A percentile compares a stretch with the other conserved stretches of the same genome.
Evolutionary conservation across 2,888 invertebrate genomes (phyloP).

Genomic region (Amphipoea lucens): DNA sequence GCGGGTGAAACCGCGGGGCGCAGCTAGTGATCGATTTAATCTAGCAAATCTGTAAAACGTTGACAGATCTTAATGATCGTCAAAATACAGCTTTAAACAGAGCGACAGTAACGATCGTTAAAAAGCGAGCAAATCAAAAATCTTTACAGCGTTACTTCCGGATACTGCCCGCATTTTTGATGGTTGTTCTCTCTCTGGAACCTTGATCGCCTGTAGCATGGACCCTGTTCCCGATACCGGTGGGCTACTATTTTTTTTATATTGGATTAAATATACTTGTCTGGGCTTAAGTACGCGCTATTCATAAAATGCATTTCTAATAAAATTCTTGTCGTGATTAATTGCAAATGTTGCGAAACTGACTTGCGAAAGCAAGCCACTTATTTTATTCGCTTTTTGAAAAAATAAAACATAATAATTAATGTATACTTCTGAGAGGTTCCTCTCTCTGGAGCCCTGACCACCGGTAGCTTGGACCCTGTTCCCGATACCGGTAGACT

Average conservation of each 20-base stretch:
- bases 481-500: too few relatives aligned
- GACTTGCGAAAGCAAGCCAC: neutral
- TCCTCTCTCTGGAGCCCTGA: too few relatives aligned
- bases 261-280: neutral
- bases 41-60: neutral
- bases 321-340: conserved; percentile 8
- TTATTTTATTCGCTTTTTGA: neutral
- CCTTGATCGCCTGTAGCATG: too few relatives aligned
- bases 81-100: neutral
- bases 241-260: too few relatives aligned
- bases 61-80: neutral
- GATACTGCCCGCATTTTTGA: too few relatives aligned
- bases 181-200: too few relatives aligned
- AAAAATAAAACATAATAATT: neutral
- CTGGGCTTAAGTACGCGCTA: neutral
- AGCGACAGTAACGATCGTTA: neutral
- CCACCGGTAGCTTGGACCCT: too few relatives aligned
- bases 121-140: neutral
- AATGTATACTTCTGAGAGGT: neutral
- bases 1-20: too few relatives aligned
- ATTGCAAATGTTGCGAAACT: conserved; percentile 15
- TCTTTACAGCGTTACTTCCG: neutral
- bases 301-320: conserved; percentile 5
- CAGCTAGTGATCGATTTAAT: neutral
- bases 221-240: too few relatives aligned